phyloP scores from a whole-genome alignment of 2,888 invertebrate genomes.

The Lasioglossum calceatum region DNA sequence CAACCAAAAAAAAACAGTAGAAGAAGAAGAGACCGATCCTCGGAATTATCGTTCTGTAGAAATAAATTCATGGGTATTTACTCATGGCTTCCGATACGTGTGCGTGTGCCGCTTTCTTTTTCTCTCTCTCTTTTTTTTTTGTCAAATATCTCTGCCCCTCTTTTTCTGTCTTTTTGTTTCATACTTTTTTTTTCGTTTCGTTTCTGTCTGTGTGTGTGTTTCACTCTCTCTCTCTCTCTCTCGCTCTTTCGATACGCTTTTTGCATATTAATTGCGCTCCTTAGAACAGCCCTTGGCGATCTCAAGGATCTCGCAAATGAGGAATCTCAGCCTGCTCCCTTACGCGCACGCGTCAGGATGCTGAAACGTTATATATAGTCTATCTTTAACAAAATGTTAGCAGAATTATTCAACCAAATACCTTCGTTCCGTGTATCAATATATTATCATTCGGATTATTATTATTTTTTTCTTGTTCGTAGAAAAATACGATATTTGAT shows the following conservation, averaged over 20 bases:
- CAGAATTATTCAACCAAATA: conserved; percentile 54
- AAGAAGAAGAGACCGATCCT: conserved; percentile 68
- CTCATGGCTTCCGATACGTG: conserved; percentile 83
- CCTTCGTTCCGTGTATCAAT: conserved; percentile 45
- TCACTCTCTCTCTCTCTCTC: conserved; percentile 41
- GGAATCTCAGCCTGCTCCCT: conserved; percentile 72
- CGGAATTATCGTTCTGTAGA: conserved; percentile 67
- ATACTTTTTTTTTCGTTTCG: conserved; percentile 64
- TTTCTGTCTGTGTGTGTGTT: conserved; percentile 37
- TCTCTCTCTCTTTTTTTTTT: conserved; percentile 64
- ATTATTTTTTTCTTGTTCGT: background rate
- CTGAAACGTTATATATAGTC: conserved; percentile 82
- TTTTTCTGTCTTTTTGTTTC: conserved; percentile 57
- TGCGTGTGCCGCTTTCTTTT: conserved; percentile 82
- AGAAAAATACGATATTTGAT: background rate
- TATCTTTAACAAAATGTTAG: conserved; percentile 66
- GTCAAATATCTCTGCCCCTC: conserved; percentile 58
- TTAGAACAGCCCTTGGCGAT: conserved; percentile 75
- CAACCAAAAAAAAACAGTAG: conserved; percentile 66
- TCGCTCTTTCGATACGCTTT: conserved; percentile 57
- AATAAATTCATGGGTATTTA: conserved; percentile 68
- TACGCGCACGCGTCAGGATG: conserved; percentile 83
- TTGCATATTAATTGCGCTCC: conserved; percentile 61
- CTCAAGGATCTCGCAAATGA: conserved; percentile 77
- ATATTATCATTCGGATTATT: background rate